These are phyloP conservation scores for Drosophila sordidapex DNA, from an alignment of 2,888 invertebrate species.

Conservation along the genomic window DNA sequence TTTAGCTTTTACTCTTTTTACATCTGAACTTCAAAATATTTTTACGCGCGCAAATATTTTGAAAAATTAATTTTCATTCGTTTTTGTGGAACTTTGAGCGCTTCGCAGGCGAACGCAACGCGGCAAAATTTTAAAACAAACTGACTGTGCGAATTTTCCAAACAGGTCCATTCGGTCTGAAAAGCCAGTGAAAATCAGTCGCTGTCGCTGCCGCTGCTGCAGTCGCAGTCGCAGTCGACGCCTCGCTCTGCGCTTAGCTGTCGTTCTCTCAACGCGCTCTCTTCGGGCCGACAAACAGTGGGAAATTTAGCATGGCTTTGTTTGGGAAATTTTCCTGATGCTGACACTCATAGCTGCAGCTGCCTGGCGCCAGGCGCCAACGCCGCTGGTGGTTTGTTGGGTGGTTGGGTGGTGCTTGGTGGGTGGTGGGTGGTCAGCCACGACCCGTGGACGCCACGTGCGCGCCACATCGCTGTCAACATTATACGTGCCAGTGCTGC, in stretches of 20 bases:
- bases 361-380: constrained; percentile 1
- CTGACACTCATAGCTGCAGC: constrained; percentile 7
- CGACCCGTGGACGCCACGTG: constrained; percentile 57
- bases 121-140: constrained; percentile 80
- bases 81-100: constrained; percentile 10
- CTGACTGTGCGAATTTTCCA: constrained; percentile 81
- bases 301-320: constrained; percentile 67
- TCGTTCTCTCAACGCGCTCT: constrained; percentile 34
- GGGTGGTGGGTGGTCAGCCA: constrained; percentile 10
- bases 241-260: constrained; percentile 30
- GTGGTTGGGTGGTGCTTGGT: background rate
- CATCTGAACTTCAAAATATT: constrained; percentile 1
- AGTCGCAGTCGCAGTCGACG: constrained; percentile 22
- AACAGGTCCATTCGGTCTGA: constrained; percentile 73
- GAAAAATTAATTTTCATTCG: background rate
- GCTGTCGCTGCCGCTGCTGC: constrained; percentile 34
- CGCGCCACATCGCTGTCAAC: constrained; percentile 52
- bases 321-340: constrained; percentile 69
- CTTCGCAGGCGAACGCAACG: constrained; percentile 57
- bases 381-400: constrained; percentile 1
- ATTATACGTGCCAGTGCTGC: constrained; percentile 54
- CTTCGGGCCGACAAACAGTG: constrained; percentile 46
- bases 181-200: constrained; percentile 64
- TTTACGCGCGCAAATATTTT: constrained; percentile 17
- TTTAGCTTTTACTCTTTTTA: background rate